A percentile compares a stretch with the other conserved stretches of the same genome.
Conservation (phyloP, 1,140 invertebrate species). For the Drosophila saltans region DNA sequence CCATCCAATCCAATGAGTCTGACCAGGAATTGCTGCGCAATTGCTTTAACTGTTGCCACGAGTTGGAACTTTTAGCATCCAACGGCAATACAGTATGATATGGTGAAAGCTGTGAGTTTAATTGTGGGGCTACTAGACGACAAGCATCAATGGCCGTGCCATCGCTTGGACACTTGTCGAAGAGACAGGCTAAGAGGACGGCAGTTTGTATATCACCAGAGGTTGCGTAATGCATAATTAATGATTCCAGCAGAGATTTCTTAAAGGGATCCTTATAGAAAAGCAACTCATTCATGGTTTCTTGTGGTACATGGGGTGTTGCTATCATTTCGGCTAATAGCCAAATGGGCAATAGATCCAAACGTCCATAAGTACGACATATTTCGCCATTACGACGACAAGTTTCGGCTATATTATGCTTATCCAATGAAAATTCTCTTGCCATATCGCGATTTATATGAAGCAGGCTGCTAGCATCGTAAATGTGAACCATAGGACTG, state of each 20-base stretch:
- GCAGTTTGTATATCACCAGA: slow-evolving; percentile 95
- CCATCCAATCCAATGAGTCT: slow-evolving; percentile 88
- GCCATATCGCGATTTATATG: slow-evolving; percentile 91
- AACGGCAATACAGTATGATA: slow-evolving; percentile 96
- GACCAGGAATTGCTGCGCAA: slow-evolving; percentile 95
- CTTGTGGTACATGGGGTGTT: slow-evolving; percentile 84
- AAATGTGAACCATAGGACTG: slow-evolving; percentile 89
- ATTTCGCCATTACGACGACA: slow-evolving; percentile 91
- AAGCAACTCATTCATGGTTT: slow-evolving; percentile 68
- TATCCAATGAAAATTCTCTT: slow-evolving; percentile 91
- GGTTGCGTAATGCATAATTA: slow-evolving; percentile 92
- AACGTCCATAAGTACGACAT: slow-evolving; percentile 89
- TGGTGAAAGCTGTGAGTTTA: slow-evolving; percentile 89
- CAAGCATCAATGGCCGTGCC: slow-evolving; percentile 37
- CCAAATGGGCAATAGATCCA: slow-evolving; percentile 94
- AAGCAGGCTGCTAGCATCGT: slow-evolving; percentile 91
- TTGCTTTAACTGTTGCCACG: slow-evolving; percentile 85
- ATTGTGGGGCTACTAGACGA: slow-evolving; percentile 66
- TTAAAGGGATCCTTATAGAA: slow-evolving; percentile 91
- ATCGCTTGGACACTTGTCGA: slow-evolving; percentile 85
- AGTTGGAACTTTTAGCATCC: slow-evolving; percentile 81
- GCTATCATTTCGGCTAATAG: slow-evolving; percentile 89
- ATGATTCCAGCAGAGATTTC: slow-evolving; percentile 91
- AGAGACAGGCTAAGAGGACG: slow-evolving; percentile 95
- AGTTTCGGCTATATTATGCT: slow-evolving; percentile 85